A percentile compares a stretch with the other conserved stretches of the same genome.
Conservation (phyloP, 2,797 vertebrate genomes). For the Gadopsis bispinosus region DNA sequence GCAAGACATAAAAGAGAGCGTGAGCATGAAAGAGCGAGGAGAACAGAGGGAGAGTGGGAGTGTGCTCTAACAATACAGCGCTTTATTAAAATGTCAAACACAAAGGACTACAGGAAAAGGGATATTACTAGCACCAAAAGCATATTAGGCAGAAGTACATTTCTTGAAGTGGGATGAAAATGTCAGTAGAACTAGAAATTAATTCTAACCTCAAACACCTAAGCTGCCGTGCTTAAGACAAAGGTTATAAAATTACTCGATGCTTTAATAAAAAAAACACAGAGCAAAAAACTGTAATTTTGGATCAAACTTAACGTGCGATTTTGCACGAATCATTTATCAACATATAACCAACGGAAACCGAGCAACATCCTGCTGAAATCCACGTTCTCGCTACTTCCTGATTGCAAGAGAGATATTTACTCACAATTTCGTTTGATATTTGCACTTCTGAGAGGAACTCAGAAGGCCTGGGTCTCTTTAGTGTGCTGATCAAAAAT, state of each 20-base stretch:
- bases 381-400: background rate
- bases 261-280: slow-evolving; percentile 8
- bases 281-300: background rate
- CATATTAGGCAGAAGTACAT: slow-evolving; percentile 67
- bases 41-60: slow-evolving; percentile 70
- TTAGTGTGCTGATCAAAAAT: background rate
- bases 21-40: slow-evolving; percentile 56
- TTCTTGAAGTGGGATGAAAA: slow-evolving; percentile 67
- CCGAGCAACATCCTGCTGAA: background rate
- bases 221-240: slow-evolving; percentile 22
- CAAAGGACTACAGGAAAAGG: slow-evolving; percentile 65
- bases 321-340: background rate
- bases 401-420: background rate
- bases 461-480: background rate
- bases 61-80: slow-evolving; percentile 66
- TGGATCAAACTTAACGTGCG: too few species aligned
- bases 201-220: slow-evolving; percentile 58
- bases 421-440: background rate
- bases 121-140: slow-evolving; percentile 71
- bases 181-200: slow-evolving; percentile 61
- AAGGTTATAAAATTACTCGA: slow-evolving; percentile 23
- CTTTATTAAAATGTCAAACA: slow-evolving; percentile 80
- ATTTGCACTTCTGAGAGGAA: background rate
- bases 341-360: background rate
- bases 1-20: slow-evolving; percentile 59